phyloP scores from a whole-genome alignment of 2,888 invertebrate genomes.

The Zeuzera pyrina region DNA sequence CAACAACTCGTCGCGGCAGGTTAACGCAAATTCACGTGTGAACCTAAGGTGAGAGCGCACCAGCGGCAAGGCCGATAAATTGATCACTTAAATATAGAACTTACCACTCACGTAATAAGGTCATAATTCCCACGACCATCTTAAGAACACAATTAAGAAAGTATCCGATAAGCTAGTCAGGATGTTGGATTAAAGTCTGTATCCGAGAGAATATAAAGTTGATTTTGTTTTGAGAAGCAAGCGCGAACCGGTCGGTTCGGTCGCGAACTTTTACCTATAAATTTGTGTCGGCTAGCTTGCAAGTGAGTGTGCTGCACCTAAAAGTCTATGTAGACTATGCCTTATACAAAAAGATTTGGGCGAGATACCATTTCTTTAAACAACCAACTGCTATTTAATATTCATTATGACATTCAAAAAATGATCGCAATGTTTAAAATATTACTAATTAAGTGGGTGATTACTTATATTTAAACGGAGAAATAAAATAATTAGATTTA shows the following conservation, averaged over 20 bases:
- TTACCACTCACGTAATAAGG: slow-evolving; percentile 46
- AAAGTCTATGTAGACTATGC: too few relatives aligned
- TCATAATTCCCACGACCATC: slow-evolving; percentile 47
- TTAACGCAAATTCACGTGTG: slow-evolving; percentile 69
- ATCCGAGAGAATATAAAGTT: slow-evolving; percentile 32
- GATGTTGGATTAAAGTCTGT: slow-evolving; percentile 37
- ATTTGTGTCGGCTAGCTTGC: slow-evolving; percentile 66
- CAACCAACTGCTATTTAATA: too few relatives aligned
- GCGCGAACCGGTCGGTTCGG: slow-evolving; percentile 57
- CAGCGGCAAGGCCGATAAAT: slow-evolving; percentile 65
- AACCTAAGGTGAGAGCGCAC: slow-evolving; percentile 69
- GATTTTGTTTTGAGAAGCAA: slow-evolving; percentile 27
- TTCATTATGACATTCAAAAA: not conserved
- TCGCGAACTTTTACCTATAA: slow-evolving; percentile 74
- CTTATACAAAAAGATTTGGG: too few relatives aligned
- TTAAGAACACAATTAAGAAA: slow-evolving; percentile 67
- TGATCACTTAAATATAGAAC: slow-evolving; percentile 45
- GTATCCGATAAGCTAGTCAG: slow-evolving; percentile 52
- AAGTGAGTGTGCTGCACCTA: slow-evolving; percentile 50
- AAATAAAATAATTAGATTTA: not conserved
- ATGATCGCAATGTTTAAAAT: not conserved
- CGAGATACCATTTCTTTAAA: too few relatives aligned
- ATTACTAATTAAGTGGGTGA: not conserved
- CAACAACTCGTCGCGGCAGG: slow-evolving; percentile 52
- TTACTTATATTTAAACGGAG: not conserved